Evolutionary conservation across 2,888 invertebrate species (phyloP).

Genomic region (Peribatodes rhomboidaria): DNA sequence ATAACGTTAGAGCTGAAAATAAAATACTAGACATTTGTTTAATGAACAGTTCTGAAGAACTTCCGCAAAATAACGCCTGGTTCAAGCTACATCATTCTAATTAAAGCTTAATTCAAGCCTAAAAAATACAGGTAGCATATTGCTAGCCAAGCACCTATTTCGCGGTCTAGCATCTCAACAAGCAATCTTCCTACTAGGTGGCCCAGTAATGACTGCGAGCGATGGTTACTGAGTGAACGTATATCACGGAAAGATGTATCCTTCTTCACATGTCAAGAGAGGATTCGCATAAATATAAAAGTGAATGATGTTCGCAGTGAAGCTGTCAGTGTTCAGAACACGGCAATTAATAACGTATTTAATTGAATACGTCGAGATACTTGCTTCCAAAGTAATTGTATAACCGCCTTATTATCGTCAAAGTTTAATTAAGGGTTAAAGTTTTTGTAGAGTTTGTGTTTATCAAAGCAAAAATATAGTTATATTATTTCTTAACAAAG

Average conservation of each 20-base stretch:
- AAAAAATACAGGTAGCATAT: slow-evolving; percentile 9
- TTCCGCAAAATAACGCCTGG: no score
- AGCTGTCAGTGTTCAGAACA: slow-evolving; percentile 74
- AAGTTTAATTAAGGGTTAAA: no score
- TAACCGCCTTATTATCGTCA: no score
- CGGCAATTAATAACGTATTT: slow-evolving; percentile 83
- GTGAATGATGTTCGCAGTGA: slow-evolving; percentile 78
- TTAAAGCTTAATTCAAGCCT: no score
- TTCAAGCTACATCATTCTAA: no score
- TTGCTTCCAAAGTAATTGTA: slow-evolving; percentile 63
- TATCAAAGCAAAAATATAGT: no score
- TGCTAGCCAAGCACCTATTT: not conserved
- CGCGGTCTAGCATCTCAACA: slow-evolving; percentile 5
- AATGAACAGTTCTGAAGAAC: no score
- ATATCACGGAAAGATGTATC: slow-evolving; percentile 67
- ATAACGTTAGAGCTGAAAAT: no score
- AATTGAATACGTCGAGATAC: slow-evolving; percentile 74
- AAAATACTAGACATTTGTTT: no score
- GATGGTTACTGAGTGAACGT: slow-evolving; percentile 55
- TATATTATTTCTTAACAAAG: no score
- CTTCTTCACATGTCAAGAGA: slow-evolving; percentile 76
- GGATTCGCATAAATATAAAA: slow-evolving; percentile 81
- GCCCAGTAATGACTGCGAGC: slow-evolving; percentile 33
- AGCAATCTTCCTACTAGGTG: slow-evolving; percentile 31
- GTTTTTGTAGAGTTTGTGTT: no score